Conservation (phyloP, 2,888 invertebrate genomes). For the Megaustenia siamemsis region DNA sequence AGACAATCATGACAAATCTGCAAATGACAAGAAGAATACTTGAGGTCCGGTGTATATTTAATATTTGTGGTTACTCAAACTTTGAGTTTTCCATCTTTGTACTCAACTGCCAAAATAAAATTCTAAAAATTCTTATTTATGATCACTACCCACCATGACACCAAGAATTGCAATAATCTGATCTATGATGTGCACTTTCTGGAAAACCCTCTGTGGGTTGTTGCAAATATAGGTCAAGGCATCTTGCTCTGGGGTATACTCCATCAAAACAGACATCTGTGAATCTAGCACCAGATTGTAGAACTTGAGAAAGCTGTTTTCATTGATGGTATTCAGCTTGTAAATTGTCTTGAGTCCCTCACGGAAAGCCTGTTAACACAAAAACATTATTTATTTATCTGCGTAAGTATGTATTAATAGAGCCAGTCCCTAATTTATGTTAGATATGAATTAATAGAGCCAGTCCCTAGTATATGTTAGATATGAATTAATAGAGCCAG, state of each 20-base stretch:
- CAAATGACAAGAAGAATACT: too few relatives aligned
- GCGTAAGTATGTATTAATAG: too few relatives aligned
- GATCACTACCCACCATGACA: slow-evolving; percentile 21
- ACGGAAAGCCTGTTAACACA: slow-evolving; percentile 36
- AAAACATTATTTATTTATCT: background rate
- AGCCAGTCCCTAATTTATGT: too few relatives aligned
- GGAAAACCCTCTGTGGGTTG: background rate
- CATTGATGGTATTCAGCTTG: slow-evolving; percentile 12
- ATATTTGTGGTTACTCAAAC: too few relatives aligned
- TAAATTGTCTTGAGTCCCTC: slow-evolving; percentile 17
- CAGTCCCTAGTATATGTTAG: too few relatives aligned
- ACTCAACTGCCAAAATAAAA: too few relatives aligned
- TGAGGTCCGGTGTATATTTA: too few relatives aligned
- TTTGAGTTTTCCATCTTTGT: too few relatives aligned
- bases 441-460: too few relatives aligned
- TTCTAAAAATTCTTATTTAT: too few relatives aligned
- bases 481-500: too few relatives aligned
- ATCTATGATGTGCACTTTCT: slow-evolving; percentile 42
- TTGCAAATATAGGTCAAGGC: slow-evolving; percentile 38
- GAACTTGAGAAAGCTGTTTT: slow-evolving; percentile 19
- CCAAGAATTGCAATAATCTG: slow-evolving; percentile 22
- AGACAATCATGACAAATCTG: too few relatives aligned
- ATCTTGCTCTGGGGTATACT: slow-evolving; percentile 12
- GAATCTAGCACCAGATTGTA: slow-evolving; percentile 11
- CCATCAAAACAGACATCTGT: slow-evolving; percentile 39